Evolutionary conservation across 2,797 vertebrate genomes (phyloP), one percentile per base, ranked within the genome.

Genomic region (Pipistrellus pipistrellus): DNA sequence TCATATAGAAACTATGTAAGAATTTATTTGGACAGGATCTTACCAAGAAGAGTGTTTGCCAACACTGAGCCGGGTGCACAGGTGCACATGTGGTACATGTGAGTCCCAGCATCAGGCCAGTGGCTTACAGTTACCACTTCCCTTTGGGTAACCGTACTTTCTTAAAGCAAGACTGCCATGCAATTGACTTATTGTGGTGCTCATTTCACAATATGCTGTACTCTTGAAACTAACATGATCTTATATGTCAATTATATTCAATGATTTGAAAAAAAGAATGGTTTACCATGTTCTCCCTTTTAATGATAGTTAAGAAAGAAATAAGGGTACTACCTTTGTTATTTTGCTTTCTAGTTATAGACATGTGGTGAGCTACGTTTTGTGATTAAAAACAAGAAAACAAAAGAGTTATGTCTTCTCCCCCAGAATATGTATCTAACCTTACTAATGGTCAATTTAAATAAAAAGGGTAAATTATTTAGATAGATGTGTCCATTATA

Each of bases 41-140:
- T 8, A 66, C 21, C 18, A 38, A 17, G 15, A 8, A 25, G 12
- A 55, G 21, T 4, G 17, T 32, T 71, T 75, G 13, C 6, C 69
- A 32, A 11, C 4, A 77, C 51, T 89, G 23, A 55, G 15, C 18
- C 9, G 14, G 14, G 0, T 4, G 2, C 12, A 13, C 0, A 2
- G 15, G 46, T 2, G 17, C 8, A 1, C 3, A 1, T 4, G 18
- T 2, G 41, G 10, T 27, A 0, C 18, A 17, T 4, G 9, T 8
- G 14, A 55, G n/a, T 12, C 21, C 25, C 25, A 20, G 25, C 41
- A 15, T 75, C 6, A n/a, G 9, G 23, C 14, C 32, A 30, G 32
- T 15, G n/a, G 1, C 18, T 84, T 8, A 15, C 6, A 9, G 3
- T 78, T 46, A 23, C 41, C 35, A 14, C 23, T 46, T 2, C 30